A percentile compares a stretch with the other conserved stretches of the same genome.
phyloP scores from a whole-genome alignment of 2,797 vertebrate species.

The Lagorchestes hirsutus region DNA sequence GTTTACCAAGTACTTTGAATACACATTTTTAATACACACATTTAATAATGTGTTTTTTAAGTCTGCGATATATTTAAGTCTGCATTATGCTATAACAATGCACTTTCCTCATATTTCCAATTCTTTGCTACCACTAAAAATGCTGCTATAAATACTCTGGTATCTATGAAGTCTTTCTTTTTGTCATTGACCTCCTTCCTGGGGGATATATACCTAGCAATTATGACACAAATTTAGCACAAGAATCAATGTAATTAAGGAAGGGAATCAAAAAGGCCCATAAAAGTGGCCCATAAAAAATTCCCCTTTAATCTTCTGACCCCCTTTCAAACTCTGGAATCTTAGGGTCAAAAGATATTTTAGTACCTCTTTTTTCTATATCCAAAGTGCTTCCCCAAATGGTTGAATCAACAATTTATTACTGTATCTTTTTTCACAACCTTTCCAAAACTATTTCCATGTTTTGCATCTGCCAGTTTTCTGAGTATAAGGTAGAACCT shows the following conservation, averaged over 20 bases:
- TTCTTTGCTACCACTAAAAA: neutral
- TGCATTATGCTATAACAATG: neutral
- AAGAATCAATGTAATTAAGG: neutral
- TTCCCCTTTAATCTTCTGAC: neutral
- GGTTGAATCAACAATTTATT: neutral
- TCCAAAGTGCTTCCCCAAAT: neutral
- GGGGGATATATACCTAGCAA: neutral
- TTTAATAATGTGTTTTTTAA: neutral
- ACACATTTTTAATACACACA: neutral
- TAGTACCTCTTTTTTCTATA: neutral
- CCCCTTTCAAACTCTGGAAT: neutral
- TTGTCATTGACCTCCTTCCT: neutral
- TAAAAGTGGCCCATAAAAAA: neutral
- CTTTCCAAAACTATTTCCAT: neutral
- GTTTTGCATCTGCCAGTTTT: neutral
- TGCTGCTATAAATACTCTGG: neutral
- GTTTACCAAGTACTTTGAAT: neutral
- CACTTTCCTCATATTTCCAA: neutral
- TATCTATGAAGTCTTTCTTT: neutral
- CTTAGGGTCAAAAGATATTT: neutral
- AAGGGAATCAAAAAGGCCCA: neutral
- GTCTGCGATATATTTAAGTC: neutral
- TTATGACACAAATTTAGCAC: neutral
- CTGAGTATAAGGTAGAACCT: neutral
- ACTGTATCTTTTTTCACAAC: neutral